Conservation (phyloP, 2,888 invertebrate species). For the Drosophila putrida region DNA sequence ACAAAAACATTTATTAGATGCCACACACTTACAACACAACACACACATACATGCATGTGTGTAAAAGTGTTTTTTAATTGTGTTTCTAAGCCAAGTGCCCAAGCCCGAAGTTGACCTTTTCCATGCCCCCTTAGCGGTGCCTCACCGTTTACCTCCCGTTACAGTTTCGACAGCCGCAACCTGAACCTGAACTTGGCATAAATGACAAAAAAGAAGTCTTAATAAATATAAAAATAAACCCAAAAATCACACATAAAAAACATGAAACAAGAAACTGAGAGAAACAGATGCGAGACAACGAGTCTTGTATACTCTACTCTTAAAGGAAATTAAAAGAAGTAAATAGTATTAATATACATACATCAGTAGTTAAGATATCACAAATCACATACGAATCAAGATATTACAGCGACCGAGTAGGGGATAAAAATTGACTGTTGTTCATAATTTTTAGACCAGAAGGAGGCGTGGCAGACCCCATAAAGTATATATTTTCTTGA, state of each 20-base stretch:
- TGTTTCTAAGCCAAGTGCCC: constrained; percentile 75
- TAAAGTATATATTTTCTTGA: too few species aligned
- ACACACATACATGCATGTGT: constrained; percentile 7
- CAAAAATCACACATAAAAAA: constrained; percentile 10
- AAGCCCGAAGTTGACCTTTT: constrained; percentile 66
- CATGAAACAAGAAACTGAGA: constrained; percentile 23
- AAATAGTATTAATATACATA: too few species aligned
- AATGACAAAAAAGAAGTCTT: constrained; percentile 16
- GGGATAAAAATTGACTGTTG: too few species aligned
- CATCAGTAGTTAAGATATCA: too few species aligned
- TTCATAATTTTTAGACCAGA: too few species aligned
- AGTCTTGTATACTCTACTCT: constrained; percentile 30
- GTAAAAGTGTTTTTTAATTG: constrained; percentile 64
- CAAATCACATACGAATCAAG: too few species aligned
- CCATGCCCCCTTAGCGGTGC: constrained; percentile 70
- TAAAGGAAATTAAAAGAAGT: not conserved
- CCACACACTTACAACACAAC: constrained; percentile 1
- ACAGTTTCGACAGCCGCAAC: constrained; percentile 68
- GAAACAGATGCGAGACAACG: constrained; percentile 3
- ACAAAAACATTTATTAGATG: constrained; percentile 63
- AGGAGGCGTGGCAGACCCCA: too few species aligned
- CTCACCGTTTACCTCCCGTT: constrained; percentile 50
- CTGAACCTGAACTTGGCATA: constrained; percentile 39
- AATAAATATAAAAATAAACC: constrained; percentile 6
- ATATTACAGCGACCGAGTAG: too few species aligned